Conservation (phyloP, 1,140 invertebrate species). For the Araneus ventricosus region DNA sequence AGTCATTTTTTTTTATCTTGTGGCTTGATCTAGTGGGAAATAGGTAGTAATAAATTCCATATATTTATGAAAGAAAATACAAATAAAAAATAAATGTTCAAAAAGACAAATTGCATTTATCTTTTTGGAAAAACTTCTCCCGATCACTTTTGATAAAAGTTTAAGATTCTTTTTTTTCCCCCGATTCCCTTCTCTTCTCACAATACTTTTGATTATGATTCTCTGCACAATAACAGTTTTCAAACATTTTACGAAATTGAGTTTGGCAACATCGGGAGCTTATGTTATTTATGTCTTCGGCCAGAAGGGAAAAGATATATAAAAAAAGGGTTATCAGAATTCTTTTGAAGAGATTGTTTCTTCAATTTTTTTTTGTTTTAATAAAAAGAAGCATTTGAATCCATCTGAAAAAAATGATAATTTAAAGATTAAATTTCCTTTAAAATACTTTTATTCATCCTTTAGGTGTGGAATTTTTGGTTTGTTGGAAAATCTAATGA, state of each 20-base stretch:
- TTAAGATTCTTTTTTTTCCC: not conserved
- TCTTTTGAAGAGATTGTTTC: not conserved
- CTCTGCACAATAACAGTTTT: constrained; percentile 60
- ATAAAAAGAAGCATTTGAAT: too few species aligned
- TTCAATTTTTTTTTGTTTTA: too few species aligned
- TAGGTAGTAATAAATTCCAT: constrained; percentile 54
- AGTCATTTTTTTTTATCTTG: constrained; percentile 27
- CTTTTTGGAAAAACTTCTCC: not conserved
- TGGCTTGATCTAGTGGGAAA: not conserved
- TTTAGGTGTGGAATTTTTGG: too few species aligned
- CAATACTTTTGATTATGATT: constrained; percentile 54
- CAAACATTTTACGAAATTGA: constrained; percentile 59
- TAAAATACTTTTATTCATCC: too few species aligned
- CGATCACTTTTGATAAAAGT: not conserved
- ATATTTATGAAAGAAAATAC: constrained; percentile 46
- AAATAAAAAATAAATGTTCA: constrained; percentile 17
- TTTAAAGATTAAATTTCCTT: not conserved
- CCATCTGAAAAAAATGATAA: too few species aligned
- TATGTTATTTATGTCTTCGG: not conserved
- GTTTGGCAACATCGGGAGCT: constrained; percentile 27
- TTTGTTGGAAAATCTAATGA: too few species aligned
- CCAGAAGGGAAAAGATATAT: not conserved
- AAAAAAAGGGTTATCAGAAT: not conserved
- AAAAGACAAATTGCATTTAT: constrained; percentile 36
- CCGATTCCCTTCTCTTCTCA: not conserved